Evolutionary conservation across 2,888 invertebrate genomes (phyloP).

Genomic region (Philereme transversata): DNA sequence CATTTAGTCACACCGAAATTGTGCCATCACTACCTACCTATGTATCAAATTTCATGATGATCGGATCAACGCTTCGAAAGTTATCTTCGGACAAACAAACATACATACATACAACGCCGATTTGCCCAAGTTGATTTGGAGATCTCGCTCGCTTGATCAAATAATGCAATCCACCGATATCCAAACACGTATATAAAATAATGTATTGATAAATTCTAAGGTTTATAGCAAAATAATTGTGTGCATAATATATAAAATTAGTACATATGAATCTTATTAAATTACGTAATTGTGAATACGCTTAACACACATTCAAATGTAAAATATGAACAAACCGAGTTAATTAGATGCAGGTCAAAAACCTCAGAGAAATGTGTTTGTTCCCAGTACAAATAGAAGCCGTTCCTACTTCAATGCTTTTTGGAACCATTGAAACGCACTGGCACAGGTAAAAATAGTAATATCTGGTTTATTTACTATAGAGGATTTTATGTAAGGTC

Average conservation of each 20-base stretch:
- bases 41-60: no score
- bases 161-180: constrained; percentile 8
- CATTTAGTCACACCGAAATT: no score
- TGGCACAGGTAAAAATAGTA: not conserved
- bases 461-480: not conserved
- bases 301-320: constrained; percentile 13
- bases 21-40: no score
- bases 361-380: constrained; percentile 34
- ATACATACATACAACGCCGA: no score
- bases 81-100: no score
- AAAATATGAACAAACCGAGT: constrained; percentile 28
- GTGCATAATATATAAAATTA: constrained; percentile 12
- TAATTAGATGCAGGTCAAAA: constrained; percentile 31
- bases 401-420: constrained; percentile 10
- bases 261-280: constrained; percentile 19
- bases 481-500: no score
- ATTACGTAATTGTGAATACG: constrained; percentile 15
- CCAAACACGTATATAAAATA: constrained; percentile 1
- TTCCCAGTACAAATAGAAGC: constrained; percentile 29
- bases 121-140: no score
- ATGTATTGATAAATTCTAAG: constrained; percentile 26
- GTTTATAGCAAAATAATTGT: constrained; percentile 24
- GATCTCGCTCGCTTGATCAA: no score
- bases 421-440: constrained; percentile 4
- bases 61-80: no score